A percentile compares a stretch with the other conserved stretches of the same genome.
Evolutionary conservation across 2,888 invertebrate genomes (phyloP).

Genomic region (Pyrochroa serraticornis): DNA sequence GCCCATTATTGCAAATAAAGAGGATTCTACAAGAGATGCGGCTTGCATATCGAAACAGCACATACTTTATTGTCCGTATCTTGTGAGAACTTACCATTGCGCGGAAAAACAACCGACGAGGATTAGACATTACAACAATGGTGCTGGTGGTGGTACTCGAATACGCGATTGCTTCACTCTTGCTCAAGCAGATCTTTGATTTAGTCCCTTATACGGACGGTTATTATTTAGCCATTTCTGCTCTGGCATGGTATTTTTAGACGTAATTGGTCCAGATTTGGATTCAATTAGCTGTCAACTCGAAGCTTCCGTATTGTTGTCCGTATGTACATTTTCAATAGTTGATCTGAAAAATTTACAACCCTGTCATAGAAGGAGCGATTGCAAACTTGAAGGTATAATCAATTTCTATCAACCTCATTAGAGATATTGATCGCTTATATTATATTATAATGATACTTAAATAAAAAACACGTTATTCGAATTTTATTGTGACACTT

Average conservation of each 20-base stretch:
- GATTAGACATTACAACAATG: slow-evolving; percentile 27
- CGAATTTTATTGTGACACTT: no score
- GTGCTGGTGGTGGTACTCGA: slow-evolving; percentile 13
- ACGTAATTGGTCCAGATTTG: slow-evolving; percentile 7
- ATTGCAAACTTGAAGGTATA: no score
- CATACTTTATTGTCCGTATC: slow-evolving; percentile 53
- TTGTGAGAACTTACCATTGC: slow-evolving; percentile 54
- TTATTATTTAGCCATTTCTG: slow-evolving; percentile 15
- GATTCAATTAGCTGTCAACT: neutral
- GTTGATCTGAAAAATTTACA: no score
- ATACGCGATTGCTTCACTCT: slow-evolving; percentile 23
- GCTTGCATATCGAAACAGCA: slow-evolving; percentile 53
- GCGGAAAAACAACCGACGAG: slow-evolving; percentile 41
- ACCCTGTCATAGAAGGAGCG: no score
- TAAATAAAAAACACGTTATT: no score
- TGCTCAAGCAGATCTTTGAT: slow-evolving; percentile 15
- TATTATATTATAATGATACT: no score
- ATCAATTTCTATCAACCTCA: no score
- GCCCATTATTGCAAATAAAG: slow-evolving; percentile 54
- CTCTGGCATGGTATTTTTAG: slow-evolving; percentile 4
- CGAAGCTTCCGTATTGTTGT: neutral
- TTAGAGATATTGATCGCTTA: no score
- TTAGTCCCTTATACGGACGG: slow-evolving; percentile 16
- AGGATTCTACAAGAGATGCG: slow-evolving; percentile 55
- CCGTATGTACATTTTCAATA: no score